Conservation (phyloP, 2,797 vertebrate species). For the Falco peregrinus region DNA sequence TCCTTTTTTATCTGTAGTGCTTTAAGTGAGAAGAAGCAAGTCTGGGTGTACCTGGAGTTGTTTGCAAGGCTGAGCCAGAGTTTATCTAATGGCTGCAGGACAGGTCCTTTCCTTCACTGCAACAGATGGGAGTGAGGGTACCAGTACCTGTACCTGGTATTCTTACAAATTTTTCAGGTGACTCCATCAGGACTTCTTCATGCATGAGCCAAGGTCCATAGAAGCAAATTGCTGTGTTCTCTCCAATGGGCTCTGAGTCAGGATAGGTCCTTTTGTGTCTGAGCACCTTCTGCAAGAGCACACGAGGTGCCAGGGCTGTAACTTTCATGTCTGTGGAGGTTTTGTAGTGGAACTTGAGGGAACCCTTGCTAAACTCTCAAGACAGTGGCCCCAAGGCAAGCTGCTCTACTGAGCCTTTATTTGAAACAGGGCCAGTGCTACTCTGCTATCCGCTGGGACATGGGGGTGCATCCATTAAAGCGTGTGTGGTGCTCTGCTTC, state of each 20-base stretch:
- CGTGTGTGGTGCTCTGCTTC: constrained; percentile 7
- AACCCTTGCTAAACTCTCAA: neutral
- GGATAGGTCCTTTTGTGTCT: neutral
- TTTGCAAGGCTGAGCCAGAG: neutral
- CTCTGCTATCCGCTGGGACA: neutral
- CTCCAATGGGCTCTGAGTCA: neutral
- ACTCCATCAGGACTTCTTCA: neutral
- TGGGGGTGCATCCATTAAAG: neutral
- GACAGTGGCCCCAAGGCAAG: neutral
- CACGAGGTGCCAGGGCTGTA: fast-evolving
- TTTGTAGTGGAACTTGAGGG: neutral
- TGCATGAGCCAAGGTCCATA: neutral
- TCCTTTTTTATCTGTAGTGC: neutral
- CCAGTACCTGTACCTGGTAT: neutral
- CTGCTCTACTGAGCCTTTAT: neutral
- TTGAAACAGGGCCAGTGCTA: neutral
- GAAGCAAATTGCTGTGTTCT: neutral
- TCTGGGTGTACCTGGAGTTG: neutral
- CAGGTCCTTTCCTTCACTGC: neutral
- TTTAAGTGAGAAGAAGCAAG: neutral
- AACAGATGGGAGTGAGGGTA: neutral
- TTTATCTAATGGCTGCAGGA: neutral
- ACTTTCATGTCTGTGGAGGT: neutral
- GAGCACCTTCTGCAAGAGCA: neutral
- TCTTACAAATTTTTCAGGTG: neutral